phyloP scores from a whole-genome alignment of 2,797 vertebrate genomes.

The Megalops cyprinoides region DNA sequence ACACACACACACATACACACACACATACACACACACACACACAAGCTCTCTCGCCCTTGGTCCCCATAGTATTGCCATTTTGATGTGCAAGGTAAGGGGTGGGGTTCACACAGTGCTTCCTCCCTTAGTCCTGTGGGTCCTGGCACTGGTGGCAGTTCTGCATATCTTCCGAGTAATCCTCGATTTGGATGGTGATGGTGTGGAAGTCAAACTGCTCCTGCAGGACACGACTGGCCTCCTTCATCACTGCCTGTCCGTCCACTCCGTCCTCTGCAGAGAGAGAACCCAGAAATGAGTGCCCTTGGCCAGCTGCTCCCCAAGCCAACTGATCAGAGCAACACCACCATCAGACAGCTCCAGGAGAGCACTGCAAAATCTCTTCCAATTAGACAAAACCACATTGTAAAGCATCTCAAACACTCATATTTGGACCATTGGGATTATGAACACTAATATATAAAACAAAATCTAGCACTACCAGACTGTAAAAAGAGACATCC shows the following conservation, averaged over 20 bases:
- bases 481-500: too few relatives aligned
- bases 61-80: not conserved
- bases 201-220: slow-evolving; percentile 73
- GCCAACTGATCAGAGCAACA: too few relatives aligned
- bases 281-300: too few relatives aligned
- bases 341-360: too few relatives aligned
- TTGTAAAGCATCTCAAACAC: too few relatives aligned
- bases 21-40: not conserved
- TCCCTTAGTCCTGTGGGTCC: slow-evolving; percentile 66
- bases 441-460: too few relatives aligned
- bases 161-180: slow-evolving; percentile 80
- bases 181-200: slow-evolving; percentile 78
- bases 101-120: not conserved
- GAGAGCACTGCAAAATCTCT: too few relatives aligned
- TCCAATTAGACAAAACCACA: too few relatives aligned
- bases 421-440: too few relatives aligned
- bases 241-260: slow-evolving; percentile 71
- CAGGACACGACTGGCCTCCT: slow-evolving; percentile 66
- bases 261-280: slow-evolving; percentile 59
- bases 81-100: too few relatives aligned
- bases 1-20: not conserved
- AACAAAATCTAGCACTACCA: too few relatives aligned
- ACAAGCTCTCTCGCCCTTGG: not conserved
- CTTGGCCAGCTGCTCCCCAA: too few relatives aligned
- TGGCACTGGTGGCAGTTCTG: slow-evolving; percentile 71